These are phyloP conservation scores for Neolamprologus variostigma DNA, from an alignment of 2,113 vertebrate genomes.

Conservation along the genomic window DNA sequence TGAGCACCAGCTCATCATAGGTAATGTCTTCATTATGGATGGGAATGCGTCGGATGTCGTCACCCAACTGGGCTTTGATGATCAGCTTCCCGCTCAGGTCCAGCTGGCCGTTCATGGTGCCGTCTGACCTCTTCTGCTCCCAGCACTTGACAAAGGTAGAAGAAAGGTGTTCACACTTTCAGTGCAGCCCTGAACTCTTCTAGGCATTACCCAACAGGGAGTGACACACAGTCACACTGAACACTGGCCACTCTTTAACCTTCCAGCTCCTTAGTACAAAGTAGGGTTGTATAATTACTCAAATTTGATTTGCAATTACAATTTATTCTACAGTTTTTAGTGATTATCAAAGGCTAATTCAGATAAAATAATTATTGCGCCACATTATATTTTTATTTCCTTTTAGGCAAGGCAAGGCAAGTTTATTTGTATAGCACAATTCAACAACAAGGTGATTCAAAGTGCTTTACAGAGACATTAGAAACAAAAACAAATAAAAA, in stretches of 20 bases:
- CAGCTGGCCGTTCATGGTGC: slow-evolving; percentile 96
- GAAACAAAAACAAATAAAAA: too few relatives aligned
- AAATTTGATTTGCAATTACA: neutral
- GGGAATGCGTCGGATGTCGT: slow-evolving; percentile 96
- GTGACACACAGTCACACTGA: neutral
- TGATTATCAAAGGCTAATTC: neutral
- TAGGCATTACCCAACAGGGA: neutral
- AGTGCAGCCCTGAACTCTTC: neutral
- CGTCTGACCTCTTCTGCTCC: slow-evolving; percentile 57
- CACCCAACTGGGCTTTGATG: slow-evolving; percentile 97
- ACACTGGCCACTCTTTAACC: neutral
- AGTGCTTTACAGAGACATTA: too few relatives aligned
- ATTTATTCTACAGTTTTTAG: neutral
- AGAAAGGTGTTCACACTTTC: neutral
- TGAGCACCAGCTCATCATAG: slow-evolving; percentile 95
- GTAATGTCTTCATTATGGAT: slow-evolving; percentile 99
- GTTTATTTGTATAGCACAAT: too few relatives aligned
- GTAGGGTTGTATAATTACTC: neutral
- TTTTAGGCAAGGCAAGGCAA: neutral
- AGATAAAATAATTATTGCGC: neutral
- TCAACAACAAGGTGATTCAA: too few relatives aligned
- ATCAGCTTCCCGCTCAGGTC: slow-evolving; percentile 98
- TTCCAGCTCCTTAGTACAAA: neutral
- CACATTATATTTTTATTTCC: neutral
- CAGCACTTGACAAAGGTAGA: slow-evolving; percentile 39